Evolutionary conservation across 2,797 vertebrate genomes (phyloP).

Genomic region (Sitta carolinensis): DNA sequence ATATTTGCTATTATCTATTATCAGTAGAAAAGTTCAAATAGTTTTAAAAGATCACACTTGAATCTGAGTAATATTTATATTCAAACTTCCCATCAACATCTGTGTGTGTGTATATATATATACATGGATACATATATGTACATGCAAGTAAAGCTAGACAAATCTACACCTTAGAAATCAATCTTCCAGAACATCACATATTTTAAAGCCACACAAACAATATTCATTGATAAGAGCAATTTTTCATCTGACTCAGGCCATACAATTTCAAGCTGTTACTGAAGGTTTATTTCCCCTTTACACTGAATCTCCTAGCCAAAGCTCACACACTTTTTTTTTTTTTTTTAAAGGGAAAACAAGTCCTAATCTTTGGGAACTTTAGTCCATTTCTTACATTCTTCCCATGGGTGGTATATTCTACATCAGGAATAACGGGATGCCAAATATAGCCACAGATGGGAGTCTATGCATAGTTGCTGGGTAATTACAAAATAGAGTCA

Average conservation of each 20-base stretch:
- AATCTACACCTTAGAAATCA: neutral
- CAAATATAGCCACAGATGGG: neutral
- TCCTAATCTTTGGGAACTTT: neutral
- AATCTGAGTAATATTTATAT: neutral
- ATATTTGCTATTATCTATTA: too few species aligned
- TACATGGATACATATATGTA: neutral
- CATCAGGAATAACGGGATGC: neutral
- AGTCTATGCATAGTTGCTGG: neutral
- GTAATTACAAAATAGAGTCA: neutral
- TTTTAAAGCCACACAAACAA: neutral
- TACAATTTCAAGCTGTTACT: neutral
- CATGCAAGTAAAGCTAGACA: neutral
- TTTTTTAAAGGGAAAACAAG: neutral
- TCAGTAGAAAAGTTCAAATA: neutral
- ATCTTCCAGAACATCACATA: neutral
- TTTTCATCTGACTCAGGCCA: neutral
- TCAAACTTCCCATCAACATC: neutral
- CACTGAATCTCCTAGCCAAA: neutral
- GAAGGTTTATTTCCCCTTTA: neutral
- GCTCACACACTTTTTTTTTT: neutral
- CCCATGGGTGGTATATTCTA: constrained; percentile 18
- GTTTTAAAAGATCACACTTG: neutral
- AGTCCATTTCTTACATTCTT: constrained; percentile 33
- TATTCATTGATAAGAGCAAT: neutral
- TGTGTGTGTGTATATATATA: neutral